Percentiles rank a stretch among this genome's conserved stretches.
Evolutionary conservation across 2,888 invertebrate genomes (phyloP).

Genomic region (Orchesellides sinensis): DNA sequence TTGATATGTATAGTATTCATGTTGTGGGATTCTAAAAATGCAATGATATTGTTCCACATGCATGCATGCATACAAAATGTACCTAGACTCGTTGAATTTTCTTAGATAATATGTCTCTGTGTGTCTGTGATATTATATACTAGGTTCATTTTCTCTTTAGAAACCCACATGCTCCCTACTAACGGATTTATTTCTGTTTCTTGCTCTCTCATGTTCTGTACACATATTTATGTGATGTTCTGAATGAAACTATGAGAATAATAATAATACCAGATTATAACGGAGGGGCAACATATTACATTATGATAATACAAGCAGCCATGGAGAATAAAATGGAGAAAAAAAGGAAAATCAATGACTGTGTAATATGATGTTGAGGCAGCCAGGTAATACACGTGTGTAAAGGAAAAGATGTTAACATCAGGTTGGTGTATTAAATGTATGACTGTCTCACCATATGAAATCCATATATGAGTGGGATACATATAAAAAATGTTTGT

Average conservation of each 20-base stretch:
- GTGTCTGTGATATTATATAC: too few relatives aligned
- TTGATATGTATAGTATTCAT: too few relatives aligned
- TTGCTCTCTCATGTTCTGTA: not conserved
- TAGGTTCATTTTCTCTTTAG: not conserved
- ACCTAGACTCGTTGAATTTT: not conserved
- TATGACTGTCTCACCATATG: too few relatives aligned
- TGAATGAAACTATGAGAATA: too few relatives aligned
- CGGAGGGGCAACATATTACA: constrained; percentile 50
- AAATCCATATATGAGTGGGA: too few relatives aligned
- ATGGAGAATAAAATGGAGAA: constrained; percentile 41
- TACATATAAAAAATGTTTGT: constrained; percentile 3
- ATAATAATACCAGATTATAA: not conserved
- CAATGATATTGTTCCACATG: too few relatives aligned
- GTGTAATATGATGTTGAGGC: constrained; percentile 53
- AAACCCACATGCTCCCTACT: not conserved
- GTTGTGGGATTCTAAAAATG: too few relatives aligned
- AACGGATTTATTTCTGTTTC: not conserved
- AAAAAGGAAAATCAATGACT: constrained; percentile 51
- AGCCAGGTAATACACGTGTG: constrained; percentile 47
- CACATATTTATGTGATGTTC: too few relatives aligned
- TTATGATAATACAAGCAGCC: constrained; percentile 62
- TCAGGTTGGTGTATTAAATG: constrained; percentile 3
- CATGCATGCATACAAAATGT: not conserved
- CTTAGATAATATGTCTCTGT: not conserved
- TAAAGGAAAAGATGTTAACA: constrained; percentile 53